A percentile compares a stretch with the other conserved stretches of the same genome.
Conservation (phyloP, 2,888 invertebrate genomes). For the Melinaea menophilus region DNA sequence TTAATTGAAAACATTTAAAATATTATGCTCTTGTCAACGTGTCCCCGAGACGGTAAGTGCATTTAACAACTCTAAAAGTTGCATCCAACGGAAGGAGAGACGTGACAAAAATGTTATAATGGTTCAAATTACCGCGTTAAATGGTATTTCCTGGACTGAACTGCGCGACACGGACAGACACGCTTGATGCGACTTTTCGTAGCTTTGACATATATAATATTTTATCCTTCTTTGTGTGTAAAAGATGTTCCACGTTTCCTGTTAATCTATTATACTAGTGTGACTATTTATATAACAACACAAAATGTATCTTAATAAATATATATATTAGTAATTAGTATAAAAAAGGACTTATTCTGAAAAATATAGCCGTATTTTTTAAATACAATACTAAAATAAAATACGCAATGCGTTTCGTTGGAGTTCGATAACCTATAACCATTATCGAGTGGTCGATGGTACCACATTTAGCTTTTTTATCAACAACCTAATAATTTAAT, state of each 20-base stretch:
- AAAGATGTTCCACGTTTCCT: neutral
- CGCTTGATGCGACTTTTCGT: neutral
- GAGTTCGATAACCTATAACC: constrained; percentile 27
- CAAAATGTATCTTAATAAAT: no score
- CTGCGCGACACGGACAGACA: constrained; percentile 8
- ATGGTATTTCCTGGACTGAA: constrained; percentile 25
- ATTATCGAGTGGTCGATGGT: constrained; percentile 19
- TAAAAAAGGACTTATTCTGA: no score
- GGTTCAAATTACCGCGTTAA: constrained; percentile 18
- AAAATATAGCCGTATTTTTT: no score
- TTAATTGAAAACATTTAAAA: no score
- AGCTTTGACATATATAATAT: neutral
- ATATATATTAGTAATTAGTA: no score
- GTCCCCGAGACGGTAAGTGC: neutral
- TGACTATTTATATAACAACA: neutral
- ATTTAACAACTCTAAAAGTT: neutral
- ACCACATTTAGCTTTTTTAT: neutral
- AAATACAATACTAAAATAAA: neutral
- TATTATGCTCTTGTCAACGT: no score
- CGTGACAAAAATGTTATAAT: constrained; percentile 24
- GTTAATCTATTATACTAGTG: neutral
- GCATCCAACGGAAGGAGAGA: constrained; percentile 19
- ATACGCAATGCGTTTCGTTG: constrained; percentile 26
- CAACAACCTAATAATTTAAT: no score
- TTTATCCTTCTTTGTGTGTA: neutral